A percentile compares a stretch with the other conserved stretches of the same genome.
phyloP scores from a whole-genome alignment of 2,888 invertebrate genomes.

The Cheilosia urbana region DNA sequence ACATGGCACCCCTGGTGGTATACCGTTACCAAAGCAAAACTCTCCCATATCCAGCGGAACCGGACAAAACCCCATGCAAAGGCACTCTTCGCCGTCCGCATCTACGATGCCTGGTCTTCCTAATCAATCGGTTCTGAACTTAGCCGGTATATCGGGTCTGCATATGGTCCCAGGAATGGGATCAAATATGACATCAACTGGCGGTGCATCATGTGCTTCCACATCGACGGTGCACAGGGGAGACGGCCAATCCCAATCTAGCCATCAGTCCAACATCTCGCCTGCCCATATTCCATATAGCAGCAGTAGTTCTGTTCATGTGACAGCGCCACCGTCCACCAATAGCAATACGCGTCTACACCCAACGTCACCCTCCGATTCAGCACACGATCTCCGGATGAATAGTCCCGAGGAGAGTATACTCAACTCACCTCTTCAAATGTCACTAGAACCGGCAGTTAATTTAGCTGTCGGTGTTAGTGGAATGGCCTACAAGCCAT shows the following conservation, averaged over 20 bases:
- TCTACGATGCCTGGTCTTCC: conserved; percentile 74
- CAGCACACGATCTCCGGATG: conserved; percentile 82
- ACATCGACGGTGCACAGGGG: conserved; percentile 60
- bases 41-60: conserved; percentile 83
- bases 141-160: conserved; percentile 77
- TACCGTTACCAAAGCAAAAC: conserved; percentile 82
- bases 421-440: conserved; percentile 86
- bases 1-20: conserved; percentile 80
- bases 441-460: conserved; percentile 86
- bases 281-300: conserved; percentile 67
- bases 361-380: conserved; percentile 83
- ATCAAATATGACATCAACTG: conserved; percentile 72
- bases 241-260: conserved; percentile 57
- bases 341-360: conserved; percentile 60
- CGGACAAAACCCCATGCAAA: conserved; percentile 66
- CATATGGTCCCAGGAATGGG: conserved; percentile 76
- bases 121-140: conserved; percentile 77
- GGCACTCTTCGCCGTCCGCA: conserved; percentile 73
- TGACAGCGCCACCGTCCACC: conserved; percentile 63
- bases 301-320: conserved; percentile 62
- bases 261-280: conserved; percentile 68
- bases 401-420: conserved; percentile 86
- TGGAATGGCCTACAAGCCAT: conserved; percentile 87
- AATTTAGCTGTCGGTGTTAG: conserved; percentile 84
- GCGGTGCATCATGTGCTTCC: conserved; percentile 61